These are phyloP conservation scores for Drosophila willistoni DNA, from an alignment of 1,140 invertebrate genomes.

Conservation along the genomic window DNA sequence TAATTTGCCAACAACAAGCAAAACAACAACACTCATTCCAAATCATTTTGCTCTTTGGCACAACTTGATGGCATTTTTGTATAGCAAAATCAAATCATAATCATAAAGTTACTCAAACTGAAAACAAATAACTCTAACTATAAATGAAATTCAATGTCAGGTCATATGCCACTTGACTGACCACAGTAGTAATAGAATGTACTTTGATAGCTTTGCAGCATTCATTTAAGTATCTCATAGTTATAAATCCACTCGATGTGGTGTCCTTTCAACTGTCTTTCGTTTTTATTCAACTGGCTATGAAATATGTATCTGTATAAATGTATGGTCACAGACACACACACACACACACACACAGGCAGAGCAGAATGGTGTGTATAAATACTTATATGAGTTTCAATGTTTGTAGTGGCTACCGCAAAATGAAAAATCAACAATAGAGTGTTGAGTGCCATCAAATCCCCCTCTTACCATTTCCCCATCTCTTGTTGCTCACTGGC, in stretches of 20 bases:
- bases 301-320: constrained; percentile 4
- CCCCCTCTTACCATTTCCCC: neutral
- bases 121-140: neutral
- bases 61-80: too few relatives aligned
- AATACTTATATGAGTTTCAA: constrained; percentile 9
- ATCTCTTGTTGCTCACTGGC: neutral
- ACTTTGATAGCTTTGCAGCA: neutral
- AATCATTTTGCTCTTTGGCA: too few relatives aligned
- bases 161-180: constrained; percentile 4
- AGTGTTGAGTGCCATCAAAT: constrained; percentile 1
- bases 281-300: constrained; percentile 8
- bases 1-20: too few relatives aligned
- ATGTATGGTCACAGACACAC: neutral
- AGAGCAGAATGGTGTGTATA: neutral
- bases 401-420: constrained; percentile 11
- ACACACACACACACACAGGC: neutral
- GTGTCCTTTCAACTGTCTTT: constrained; percentile 11
- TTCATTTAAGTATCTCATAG: constrained; percentile 17
- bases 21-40: too few relatives aligned
- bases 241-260: constrained; percentile 8
- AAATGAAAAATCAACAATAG: constrained; percentile 14
- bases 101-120: neutral
- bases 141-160: constrained; percentile 1
- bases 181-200: neutral
- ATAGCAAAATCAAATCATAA: neutral